Conservation (phyloP, 2,888 invertebrate species). For the Microchrysa polita region DNA sequence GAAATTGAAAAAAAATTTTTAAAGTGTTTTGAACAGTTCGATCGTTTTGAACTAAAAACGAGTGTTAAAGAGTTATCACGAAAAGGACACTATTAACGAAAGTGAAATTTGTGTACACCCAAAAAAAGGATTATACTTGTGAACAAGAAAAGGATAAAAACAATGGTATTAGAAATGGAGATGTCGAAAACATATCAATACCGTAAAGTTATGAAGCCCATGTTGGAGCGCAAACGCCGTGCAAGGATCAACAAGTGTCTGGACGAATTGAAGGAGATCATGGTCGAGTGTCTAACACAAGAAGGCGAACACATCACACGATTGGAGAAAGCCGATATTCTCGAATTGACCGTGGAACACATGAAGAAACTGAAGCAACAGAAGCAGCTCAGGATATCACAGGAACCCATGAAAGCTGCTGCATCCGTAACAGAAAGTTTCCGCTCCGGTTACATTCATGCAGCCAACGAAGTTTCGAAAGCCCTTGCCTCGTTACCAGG, state of each 20-base stretch:
- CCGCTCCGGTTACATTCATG: slow-evolving; percentile 88
- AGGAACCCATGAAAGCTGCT: slow-evolving; percentile 33
- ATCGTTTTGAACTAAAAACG: neutral
- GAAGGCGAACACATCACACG: slow-evolving; percentile 92
- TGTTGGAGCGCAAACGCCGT: slow-evolving; percentile 88
- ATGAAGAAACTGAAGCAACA: slow-evolving; percentile 82
- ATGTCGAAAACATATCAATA: slow-evolving; percentile 92
- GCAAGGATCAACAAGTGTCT: slow-evolving; percentile 91
- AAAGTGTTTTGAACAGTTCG: slow-evolving; percentile 1
- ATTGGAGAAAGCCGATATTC: slow-evolving; percentile 89
- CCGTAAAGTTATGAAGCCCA: slow-evolving; percentile 94
- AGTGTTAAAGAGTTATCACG: no score
- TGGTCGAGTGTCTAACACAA: slow-evolving; percentile 75
- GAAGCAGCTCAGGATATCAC: slow-evolving; percentile 69
- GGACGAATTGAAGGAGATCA: slow-evolving; percentile 89
- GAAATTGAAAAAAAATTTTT: neutral
- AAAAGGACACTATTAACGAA: slow-evolving; percentile 15
- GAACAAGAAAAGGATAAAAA: slow-evolving; percentile 19
- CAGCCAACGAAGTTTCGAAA: slow-evolving; percentile 88
- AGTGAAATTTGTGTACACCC: slow-evolving; percentile 18
- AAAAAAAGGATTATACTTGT: slow-evolving; percentile 5
- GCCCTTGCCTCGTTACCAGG: slow-evolving; percentile 87
- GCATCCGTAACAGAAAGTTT: slow-evolving; percentile 75
- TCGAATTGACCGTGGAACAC: slow-evolving; percentile 88
- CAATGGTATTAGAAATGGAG: slow-evolving; percentile 63